These are phyloP conservation scores for Drosophila auraria DNA, from an alignment of 1,140 invertebrate species.

Conservation along the genomic window DNA sequence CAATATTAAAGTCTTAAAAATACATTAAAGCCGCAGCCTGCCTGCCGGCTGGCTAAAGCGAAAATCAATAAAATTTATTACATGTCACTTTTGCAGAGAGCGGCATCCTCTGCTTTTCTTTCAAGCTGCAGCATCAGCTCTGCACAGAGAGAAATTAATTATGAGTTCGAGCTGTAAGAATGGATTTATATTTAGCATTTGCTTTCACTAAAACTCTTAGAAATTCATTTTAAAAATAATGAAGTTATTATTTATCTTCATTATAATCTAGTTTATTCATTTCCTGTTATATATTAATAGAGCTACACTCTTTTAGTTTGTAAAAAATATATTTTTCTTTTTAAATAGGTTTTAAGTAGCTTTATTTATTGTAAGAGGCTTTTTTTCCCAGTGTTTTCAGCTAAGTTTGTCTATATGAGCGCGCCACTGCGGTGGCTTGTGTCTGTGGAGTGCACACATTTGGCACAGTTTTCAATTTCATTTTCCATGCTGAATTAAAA, in stretches of 20 bases:
- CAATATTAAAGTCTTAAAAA: constrained; percentile 66
- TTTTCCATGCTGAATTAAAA: constrained; percentile 70
- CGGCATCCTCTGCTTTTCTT: constrained; percentile 8
- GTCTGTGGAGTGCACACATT: constrained; percentile 45
- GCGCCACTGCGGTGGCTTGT: constrained; percentile 20
- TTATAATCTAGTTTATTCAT: too few species aligned
- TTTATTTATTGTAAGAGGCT: not conserved
- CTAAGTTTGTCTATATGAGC: constrained; percentile 27
- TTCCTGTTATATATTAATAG: too few species aligned
- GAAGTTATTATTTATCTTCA: too few species aligned
- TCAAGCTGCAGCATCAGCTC: not conserved
- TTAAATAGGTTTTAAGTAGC: not conserved
- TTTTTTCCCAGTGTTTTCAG: not conserved
- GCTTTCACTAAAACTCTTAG: too few species aligned
- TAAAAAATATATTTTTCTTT: not conserved
- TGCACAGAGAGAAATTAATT: not conserved
- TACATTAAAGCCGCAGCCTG: constrained; percentile 55
- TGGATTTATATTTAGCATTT: too few species aligned
- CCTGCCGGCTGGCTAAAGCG: constrained; percentile 42
- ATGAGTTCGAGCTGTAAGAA: too few species aligned
- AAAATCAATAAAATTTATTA: constrained; percentile 78
- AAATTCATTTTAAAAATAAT: too few species aligned
- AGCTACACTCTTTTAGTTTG: too few species aligned
- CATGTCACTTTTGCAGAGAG: constrained; percentile 55
- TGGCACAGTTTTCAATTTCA: constrained; percentile 79